Base-by-base conservation (phyloP, 2,888 invertebrate species). In the Galerucella pusilla region DNA sequence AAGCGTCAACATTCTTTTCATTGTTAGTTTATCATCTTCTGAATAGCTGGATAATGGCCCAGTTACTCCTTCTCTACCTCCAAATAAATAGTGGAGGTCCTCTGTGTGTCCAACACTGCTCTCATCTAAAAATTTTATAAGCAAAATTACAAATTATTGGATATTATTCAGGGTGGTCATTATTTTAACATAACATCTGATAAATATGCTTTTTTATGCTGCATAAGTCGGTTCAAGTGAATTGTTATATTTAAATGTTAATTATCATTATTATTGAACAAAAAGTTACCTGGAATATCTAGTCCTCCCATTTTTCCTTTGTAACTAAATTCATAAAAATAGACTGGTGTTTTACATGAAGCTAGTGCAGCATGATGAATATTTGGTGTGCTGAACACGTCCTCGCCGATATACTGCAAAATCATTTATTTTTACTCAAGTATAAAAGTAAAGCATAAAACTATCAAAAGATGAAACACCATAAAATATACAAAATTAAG, bases 1-100 rank as follows among this genome's bases (percentile, higher is more conserved):
- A n/a, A 77, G 61, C 7, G 77, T 74, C 16, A 77, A 61, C 72
- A 77, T 74, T 25, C 74, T 71, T 63, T 69, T 77, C 74, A 77
- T 77, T 4, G 67, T 77, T 1, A 72, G 52, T 68, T 69, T 65
- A 63, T 77, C 77, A 10, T n/a, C 25, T 65, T 72, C 54, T 20
- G 76, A 59, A 25, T 52, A 76, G 11, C 12, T 20, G 14, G 16
- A n/a, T 54, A 69, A 14, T 35, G 65, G 61, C 12, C 45, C 59
- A 11, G 12, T 54, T 25, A 65, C 65, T n/a, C 74, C 74, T 63
- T 74, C 74, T 16, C 20, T 46, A n/a, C 74, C 77, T 46, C 74
- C 77, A 59, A 71, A 77, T 11, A 77, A 54, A 54, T 77, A 77
- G 25, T 77, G 71, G 7, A 77, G 52, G 46, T 77, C 77, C 67